A percentile compares a stretch with the other conserved stretches of the same genome.
Evolutionary conservation across 2,888 invertebrate genomes (phyloP).

Genomic region (Malacosoma neustria): DNA sequence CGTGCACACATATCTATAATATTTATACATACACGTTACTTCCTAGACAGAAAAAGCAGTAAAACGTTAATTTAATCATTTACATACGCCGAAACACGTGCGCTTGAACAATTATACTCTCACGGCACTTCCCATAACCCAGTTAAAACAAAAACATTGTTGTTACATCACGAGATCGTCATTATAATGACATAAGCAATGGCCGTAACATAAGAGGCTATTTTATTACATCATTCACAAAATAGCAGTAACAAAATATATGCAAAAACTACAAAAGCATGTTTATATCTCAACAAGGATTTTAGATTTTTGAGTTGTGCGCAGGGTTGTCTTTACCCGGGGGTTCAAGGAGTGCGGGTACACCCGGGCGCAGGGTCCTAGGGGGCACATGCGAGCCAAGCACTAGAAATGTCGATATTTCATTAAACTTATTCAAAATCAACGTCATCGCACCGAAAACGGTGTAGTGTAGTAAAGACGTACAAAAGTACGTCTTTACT

Average conservation of each 20-base stretch:
- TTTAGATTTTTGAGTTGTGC: too few relatives aligned
- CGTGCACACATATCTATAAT: not conserved
- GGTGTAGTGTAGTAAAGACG: too few relatives aligned
- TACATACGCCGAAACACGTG: not conserved
- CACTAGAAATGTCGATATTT: too few relatives aligned
- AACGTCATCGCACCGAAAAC: too few relatives aligned
- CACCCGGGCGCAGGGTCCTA: too few relatives aligned
- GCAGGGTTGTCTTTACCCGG: too few relatives aligned
- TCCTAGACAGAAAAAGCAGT: not conserved
- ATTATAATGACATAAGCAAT: not conserved
- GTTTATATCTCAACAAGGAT: too few relatives aligned
- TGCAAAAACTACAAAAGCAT: not conserved
- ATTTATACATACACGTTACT: not conserved
- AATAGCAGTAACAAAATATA: constrained; percentile 5
- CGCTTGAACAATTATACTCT: constrained; percentile 5
- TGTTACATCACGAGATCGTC: constrained; percentile 18
- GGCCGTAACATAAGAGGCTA: constrained; percentile 15
- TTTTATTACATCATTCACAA: constrained; percentile 20
- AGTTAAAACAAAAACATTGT: constrained; percentile 15
- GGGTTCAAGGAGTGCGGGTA: too few relatives aligned
- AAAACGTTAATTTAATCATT: not conserved
- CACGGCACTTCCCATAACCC: constrained; percentile 20
- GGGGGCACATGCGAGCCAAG: too few relatives aligned
- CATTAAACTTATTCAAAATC: too few relatives aligned
- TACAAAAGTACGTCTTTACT: too few relatives aligned